Base-by-base conservation (phyloP, 2,113 vertebrate species). In the Tympanuchus pallidicinctus region DNA sequence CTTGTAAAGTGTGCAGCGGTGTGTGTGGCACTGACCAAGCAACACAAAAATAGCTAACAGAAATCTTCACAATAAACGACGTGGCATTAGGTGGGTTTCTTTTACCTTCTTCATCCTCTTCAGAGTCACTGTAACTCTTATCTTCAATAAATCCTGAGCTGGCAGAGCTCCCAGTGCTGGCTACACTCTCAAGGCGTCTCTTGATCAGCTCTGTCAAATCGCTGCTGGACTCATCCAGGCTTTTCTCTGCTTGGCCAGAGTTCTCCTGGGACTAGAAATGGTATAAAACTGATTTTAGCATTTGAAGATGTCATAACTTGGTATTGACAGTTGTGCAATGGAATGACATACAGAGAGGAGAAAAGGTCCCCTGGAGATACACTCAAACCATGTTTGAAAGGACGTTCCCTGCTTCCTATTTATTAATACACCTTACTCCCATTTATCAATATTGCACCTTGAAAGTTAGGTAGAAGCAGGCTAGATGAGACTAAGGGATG, bases 131-230 rank as follows among this genome's bases (percentile, higher is more conserved):
- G 97, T 99, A 99, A 94, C 98, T 99, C 98, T 99, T 99, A 96
- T 99, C 99, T 98, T 99, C 99, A 92, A 99, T 98, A 86, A 99
- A 99, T 71, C 99, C 99, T 6, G 99, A 99, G 96, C 98, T 99
- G 65, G 98, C 98, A 5, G 99, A 99, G 93, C 99, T 99, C 91
- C 98, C 98, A 3, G 98, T 99, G 97, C 99, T 99, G 78, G 99
- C 99, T 86, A 99, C 98, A 0, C 99, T 99, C 98, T 99, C 98
- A 17, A 99, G 97, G 52, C 98, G 98, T 36, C 98, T 98, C 96
- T 99, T 99, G 96, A 99, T 98, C 50, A 99, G 97, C 64, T 99
- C 98, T 2, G 98, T 98, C 75, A 99, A 94, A 52, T 99, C 98
- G 27, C 98, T 98, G 93, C 97, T 98, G 20, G 98, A 98, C 50